Percentiles rank a stretch among this genome's conserved stretches.
phyloP scores from a whole-genome alignment of 2,113 vertebrate genomes.

The Microcebus griseorufus region DNA sequence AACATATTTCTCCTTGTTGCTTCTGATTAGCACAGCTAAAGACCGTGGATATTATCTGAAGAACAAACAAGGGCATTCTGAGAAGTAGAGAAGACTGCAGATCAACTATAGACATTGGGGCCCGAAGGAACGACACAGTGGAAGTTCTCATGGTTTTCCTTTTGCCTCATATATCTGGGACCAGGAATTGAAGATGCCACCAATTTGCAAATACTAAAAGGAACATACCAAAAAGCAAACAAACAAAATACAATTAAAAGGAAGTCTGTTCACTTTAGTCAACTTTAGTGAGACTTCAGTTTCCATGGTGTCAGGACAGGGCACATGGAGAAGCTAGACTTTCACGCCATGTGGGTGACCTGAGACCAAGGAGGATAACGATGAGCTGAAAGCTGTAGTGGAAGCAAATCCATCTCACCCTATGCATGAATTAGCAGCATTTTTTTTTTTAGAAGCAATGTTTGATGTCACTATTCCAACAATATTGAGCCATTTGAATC shows the following conservation, averaged over 20 bases:
- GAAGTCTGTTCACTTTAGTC: background rate
- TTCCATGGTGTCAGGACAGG: background rate
- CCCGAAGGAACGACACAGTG: background rate
- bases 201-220: background rate
- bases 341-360: too few species aligned
- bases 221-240: background rate
- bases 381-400: too few species aligned
- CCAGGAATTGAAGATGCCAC: background rate
- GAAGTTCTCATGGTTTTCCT: background rate
- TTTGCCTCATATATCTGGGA: background rate
- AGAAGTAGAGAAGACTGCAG: background rate
- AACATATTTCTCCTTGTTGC: background rate
- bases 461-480: too few species aligned
- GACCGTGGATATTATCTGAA: background rate
- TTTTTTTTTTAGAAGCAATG: too few species aligned
- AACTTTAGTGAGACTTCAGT: background rate
- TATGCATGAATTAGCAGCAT: too few species aligned
- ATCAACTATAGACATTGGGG: accelerated
- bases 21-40: background rate
- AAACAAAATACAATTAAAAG: background rate
- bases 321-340: background rate
- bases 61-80: background rate
- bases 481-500: too few species aligned
- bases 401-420: too few species aligned
- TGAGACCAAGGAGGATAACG: too few species aligned